phyloP scores from a whole-genome alignment of 53 echinoderm and acorn worm species.

The Echinometra lucunter region DNA sequence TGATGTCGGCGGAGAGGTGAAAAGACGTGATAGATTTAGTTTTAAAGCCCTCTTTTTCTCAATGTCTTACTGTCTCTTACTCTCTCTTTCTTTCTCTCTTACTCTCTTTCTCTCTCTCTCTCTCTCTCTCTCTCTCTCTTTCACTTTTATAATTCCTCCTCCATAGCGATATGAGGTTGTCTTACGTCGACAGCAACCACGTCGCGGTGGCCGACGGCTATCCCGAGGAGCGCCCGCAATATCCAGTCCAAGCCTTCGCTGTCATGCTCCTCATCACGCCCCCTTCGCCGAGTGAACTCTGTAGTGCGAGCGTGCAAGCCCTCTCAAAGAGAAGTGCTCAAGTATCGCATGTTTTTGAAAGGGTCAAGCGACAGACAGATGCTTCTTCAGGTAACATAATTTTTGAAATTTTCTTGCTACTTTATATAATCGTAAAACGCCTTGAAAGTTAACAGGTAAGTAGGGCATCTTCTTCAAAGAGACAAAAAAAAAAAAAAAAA shows the following conservation, averaged over 20 bases:
- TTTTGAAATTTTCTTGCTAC: too few species aligned
- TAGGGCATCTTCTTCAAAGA: too few species aligned
- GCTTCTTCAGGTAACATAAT: conserved; percentile 4
- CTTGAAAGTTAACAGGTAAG: too few species aligned
- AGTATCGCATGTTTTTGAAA: neutral
- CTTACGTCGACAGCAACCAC: conserved; percentile 78
- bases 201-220: conserved; percentile 74
- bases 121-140: neutral
- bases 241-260: neutral
- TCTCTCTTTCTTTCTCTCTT: too few species aligned
- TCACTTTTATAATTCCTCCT: too few species aligned
- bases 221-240: conserved; percentile 64
- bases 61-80: too few species aligned
- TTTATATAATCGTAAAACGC: too few species aligned
- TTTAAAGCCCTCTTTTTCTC: too few species aligned
- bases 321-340: neutral
- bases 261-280: conserved; percentile 73
- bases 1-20: too few species aligned
- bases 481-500: too few species aligned
- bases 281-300: conserved; percentile 65
- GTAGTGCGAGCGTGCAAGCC: conserved; percentile 2
- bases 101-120: neutral
- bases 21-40: too few species aligned
- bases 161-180: conserved; percentile 24
- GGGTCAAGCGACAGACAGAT: neutral